Base-by-base conservation (phyloP, 2,888 invertebrate species). In the Nemapogon koenigi region DNA sequence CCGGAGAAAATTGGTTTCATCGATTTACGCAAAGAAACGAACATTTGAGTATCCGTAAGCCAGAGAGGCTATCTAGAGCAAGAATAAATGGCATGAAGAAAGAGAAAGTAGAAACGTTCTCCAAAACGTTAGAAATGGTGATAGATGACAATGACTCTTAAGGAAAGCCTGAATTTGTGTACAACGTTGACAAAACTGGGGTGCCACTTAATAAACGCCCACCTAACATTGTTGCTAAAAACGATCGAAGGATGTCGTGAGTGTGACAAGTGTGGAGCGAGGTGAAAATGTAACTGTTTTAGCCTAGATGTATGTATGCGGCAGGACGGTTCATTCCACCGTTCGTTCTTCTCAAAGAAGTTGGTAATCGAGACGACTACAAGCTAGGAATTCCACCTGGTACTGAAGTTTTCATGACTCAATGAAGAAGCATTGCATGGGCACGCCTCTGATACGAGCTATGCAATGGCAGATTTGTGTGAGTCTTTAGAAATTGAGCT, bases 1-100 rank as follows among this genome's bases (percentile, higher is more conserved):
- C 41, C 33, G 41, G 37, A 16, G 30, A 43, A 25, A 40, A 43
- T 22, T 41, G 37, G 41, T 43, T 41, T 25, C 41, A 39, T 41
- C 39, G 31, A 13, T 41, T 41, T 32, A 17, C 33, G 19, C n/a
- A 37, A 32, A 41, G 35, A 37, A 42, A 41, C 26, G 18, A 26
- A 17, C n/a, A 43, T 11, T 37, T 38, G 19, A 40, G 27, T 40
- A 43, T 43, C 38, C 26, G 41, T 13, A 43, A 41, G 38, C 41
- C 38, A 39, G 41, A 39, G 35, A 40, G 32, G 15, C 16, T 41
- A 26, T 39, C 31, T 11, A 38, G 37, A 40, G 32, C 40, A 28
- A 39, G 40, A 25, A 43, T 43, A 31, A 27, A 37, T 3, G 39
- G 39, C 30, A 33, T 39, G 36, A 39, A 37, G 11, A 40, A 15